These are phyloP conservation scores for Lepidocyrtoides sp. DNA, from an alignment of 2,888 invertebrate genomes.

Conservation along the genomic window DNA sequence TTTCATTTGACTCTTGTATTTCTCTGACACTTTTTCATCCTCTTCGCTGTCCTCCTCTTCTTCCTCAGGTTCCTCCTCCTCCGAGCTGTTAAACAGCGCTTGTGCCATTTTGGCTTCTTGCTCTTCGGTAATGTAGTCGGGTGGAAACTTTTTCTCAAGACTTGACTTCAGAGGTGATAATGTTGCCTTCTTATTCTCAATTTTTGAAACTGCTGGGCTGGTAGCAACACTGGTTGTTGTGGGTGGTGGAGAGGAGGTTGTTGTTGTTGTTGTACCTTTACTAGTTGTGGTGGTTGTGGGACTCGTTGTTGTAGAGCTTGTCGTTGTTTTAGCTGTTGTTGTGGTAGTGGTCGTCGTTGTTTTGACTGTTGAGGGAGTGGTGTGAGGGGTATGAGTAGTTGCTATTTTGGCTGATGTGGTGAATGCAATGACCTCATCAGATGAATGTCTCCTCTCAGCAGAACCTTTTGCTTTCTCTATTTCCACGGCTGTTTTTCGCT, in stretches of 20 bases:
- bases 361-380: neutral
- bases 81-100: slow-evolving; percentile 58
- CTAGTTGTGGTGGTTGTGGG: neutral
- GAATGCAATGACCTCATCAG: neutral
- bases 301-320: neutral
- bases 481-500: neutral
- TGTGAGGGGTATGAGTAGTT: too few relatives aligned
- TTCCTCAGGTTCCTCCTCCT: slow-evolving; percentile 36
- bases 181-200: neutral
- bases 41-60: slow-evolving; percentile 39
- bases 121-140: slow-evolving; percentile 67
- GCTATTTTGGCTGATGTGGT: too few relatives aligned
- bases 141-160: neutral
- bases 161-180: too few relatives aligned
- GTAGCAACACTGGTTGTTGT: neutral
- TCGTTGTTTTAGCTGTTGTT: neutral
- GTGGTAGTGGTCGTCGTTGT: slow-evolving; percentile 36
- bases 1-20: slow-evolving; percentile 16
- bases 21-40: slow-evolving; percentile 7
- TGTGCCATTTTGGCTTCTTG: slow-evolving; percentile 67
- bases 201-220: neutral
- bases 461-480: slow-evolving; percentile 10
- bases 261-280: neutral
- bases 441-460: neutral
- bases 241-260: neutral